Evolutionary conservation across 2,888 invertebrate species (phyloP).

Genomic region (Ditula angustiorana): DNA sequence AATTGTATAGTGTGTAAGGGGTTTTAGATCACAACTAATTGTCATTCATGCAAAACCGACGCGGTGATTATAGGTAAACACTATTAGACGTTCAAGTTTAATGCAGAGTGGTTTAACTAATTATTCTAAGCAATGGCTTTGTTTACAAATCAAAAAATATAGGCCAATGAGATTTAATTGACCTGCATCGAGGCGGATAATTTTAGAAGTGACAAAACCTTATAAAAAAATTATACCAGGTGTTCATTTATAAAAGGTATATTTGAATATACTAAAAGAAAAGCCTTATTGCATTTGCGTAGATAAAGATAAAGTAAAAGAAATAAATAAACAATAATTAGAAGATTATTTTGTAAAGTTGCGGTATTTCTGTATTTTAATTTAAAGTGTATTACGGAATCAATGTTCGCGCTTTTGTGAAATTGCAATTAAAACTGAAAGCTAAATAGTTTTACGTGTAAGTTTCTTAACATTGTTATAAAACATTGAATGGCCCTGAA

Average conservation of each 20-base stretch:
- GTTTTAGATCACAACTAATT: conserved; percentile 40
- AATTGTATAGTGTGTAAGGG: too few species aligned
- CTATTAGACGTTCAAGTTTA: not conserved
- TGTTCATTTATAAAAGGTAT: too few species aligned
- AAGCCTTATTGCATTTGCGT: too few species aligned
- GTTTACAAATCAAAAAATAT: not conserved
- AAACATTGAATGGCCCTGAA: conserved; percentile 33
- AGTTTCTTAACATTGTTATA: conserved; percentile 35
- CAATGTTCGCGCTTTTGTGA: not conserved
- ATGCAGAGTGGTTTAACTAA: not conserved
- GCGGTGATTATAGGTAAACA: conserved; percentile 1
- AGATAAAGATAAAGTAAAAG: too few species aligned
- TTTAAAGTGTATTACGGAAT: not conserved
- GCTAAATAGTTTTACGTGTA: conserved; percentile 28
- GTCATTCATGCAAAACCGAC: conserved; percentile 10
- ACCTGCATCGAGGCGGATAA: not conserved
- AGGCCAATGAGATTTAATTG: not conserved
- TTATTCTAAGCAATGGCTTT: not conserved
- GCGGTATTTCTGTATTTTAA: too few species aligned
- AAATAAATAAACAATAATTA: too few species aligned
- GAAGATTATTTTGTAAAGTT: too few species aligned
- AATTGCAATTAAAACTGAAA: conserved; percentile 25
- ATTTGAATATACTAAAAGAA: too few species aligned
- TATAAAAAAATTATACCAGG: too few species aligned
- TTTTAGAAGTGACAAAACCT: too few species aligned